Evolutionary conservation across 2,888 invertebrate species (phyloP), one percentile per base, ranked within the genome.

Genomic region (Erannis defoliaria): DNA sequence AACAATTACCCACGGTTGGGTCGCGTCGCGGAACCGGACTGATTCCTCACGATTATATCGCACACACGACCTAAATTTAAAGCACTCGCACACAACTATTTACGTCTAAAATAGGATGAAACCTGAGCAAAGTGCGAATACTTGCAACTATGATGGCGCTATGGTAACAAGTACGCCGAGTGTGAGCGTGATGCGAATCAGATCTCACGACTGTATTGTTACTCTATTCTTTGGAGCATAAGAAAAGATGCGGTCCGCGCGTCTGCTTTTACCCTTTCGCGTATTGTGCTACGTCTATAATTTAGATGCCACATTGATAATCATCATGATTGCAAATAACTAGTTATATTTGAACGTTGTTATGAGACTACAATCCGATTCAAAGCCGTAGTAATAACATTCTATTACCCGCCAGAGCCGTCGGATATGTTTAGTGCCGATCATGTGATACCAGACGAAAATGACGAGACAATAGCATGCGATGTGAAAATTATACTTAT

Each of bases 191-290:
- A 79, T 75, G 80, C 78, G 82, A 83, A 81, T 80, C 75, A 82
- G 81, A 84, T 91, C 90, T 88, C 90, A 90, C 90, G 90, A 85
- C 74, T 81, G 86, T 81, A 89, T 90, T 91, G 90, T 91, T 84
- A 86, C 81, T 80, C 74, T 81, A 82, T 86, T 87, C 83, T 80
- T 76, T 73, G 77, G 75, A 72, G 76, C 79, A 84, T 81, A 86
- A 87, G 85, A 87, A 84, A 85, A 78, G 80, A 78, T 72, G 78
- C 80, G 77, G 79, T 79, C 78, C 71, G 80, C 78, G 77, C 78
- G 78, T 78, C 82, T 78, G 81, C 88, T 89, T 88, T 88, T 88
- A 89, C 89, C 84, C 82, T 89, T 84, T 85, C 85, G 80, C 80
- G 79, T 76, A 76, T 76, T 77, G 81, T 78, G 77, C 76, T 57